Conservation (phyloP, 2,888 invertebrate genomes). For the Drosophila koepferae region DNA sequence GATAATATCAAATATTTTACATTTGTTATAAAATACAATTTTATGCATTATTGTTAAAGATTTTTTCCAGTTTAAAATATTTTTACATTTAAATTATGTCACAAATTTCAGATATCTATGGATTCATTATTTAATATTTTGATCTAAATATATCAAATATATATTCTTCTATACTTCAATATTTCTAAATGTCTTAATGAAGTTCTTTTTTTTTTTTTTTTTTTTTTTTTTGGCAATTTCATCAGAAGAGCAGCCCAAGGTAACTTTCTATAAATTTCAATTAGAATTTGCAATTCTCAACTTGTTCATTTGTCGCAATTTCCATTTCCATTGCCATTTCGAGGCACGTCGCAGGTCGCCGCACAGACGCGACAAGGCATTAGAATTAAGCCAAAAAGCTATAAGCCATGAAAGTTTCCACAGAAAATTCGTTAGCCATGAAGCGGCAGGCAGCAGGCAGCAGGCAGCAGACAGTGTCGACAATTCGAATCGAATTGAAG, state of each 20-base stretch:
- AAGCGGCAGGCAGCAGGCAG: background rate
- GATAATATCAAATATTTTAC: too few species aligned
- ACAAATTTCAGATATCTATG: too few species aligned
- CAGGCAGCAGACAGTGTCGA: background rate
- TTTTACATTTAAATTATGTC: too few species aligned
- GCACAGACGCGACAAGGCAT: conserved; percentile 8
- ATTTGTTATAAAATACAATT: too few species aligned
- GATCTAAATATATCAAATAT: background rate
- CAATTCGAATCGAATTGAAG: background rate
- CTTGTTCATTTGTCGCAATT: conserved; percentile 24
- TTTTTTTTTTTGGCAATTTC: conserved; percentile 10
- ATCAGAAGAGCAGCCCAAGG: background rate
- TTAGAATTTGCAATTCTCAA: conserved; percentile 54
- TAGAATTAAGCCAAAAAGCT: conserved; percentile 52
- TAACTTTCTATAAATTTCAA: conserved; percentile 63
- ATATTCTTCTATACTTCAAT: background rate
- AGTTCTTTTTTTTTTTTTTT: background rate
- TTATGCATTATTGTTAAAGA: too few species aligned
- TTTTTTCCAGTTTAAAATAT: too few species aligned
- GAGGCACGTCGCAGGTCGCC: conserved; percentile 48
- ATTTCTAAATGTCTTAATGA: background rate
- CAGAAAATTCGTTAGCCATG: conserved; percentile 35
- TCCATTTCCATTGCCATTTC: conserved; percentile 28
- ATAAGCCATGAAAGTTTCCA: conserved; percentile 61
- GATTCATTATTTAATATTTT: background rate